phyloP scores from a whole-genome alignment of 2,113 vertebrate species.

The Micromys minutus region DNA sequence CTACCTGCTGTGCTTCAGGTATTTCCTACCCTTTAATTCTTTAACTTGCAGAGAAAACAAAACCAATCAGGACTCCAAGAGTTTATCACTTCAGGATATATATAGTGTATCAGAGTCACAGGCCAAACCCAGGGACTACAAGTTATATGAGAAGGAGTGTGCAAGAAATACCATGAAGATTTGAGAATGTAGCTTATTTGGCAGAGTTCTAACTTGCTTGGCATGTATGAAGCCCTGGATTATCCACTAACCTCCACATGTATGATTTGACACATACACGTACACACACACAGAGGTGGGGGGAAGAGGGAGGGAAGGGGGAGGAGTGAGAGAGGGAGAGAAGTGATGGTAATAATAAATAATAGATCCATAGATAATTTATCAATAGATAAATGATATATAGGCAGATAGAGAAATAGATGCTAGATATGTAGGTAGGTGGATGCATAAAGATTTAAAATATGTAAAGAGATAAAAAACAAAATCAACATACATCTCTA shows the following conservation, averaged over 20 bases:
- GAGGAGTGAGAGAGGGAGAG: too few species aligned
- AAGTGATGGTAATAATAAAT: too few species aligned
- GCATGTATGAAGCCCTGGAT: neutral
- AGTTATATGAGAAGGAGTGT: neutral
- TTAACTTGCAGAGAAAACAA: neutral
- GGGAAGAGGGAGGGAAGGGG: too few species aligned
- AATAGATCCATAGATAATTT: neutral
- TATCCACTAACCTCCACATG: neutral
- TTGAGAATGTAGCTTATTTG: neutral
- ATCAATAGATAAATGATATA: neutral
- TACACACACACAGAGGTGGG: neutral
- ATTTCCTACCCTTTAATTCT: neutral
- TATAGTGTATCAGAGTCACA: neutral
- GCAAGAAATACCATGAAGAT: neutral
- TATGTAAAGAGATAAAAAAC: neutral
- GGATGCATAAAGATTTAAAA: neutral
- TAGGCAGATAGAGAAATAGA: neutral
- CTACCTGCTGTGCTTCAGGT: neutral
- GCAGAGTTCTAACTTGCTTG: neutral
- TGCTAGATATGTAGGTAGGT: neutral
- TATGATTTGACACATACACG: neutral
- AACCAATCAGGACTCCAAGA: neutral
- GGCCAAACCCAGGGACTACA: too few species aligned
- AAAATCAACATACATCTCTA: neutral
- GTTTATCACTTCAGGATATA: neutral